phyloP scores from a whole-genome alignment of 2,113 vertebrate species.

The Sialia sialis region DNA sequence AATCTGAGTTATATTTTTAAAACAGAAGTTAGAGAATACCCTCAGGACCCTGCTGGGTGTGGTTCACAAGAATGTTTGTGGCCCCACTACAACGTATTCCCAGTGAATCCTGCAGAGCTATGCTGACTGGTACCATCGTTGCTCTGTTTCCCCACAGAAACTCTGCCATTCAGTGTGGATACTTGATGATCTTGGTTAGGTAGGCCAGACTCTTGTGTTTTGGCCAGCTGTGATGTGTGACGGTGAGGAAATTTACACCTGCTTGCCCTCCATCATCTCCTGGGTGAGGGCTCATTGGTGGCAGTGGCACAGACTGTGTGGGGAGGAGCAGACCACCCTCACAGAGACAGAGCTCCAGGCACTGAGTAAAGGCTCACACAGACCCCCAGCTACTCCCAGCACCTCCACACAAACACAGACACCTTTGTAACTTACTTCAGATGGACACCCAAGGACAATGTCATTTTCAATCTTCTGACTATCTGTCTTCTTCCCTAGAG shows the following conservation, averaged over 20 bases:
- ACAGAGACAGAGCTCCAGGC: neutral
- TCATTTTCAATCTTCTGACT: neutral
- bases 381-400: neutral
- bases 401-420: neutral
- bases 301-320: neutral
- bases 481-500: slow-evolving; percentile 62
- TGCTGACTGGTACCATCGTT: neutral
- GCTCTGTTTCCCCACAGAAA: neutral
- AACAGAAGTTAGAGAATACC: neutral
- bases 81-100: neutral
- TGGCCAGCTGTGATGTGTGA: neutral
- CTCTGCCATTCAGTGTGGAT: neutral
- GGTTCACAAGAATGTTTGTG: neutral
- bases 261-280: neutral
- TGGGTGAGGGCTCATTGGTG: accelerated
- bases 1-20: neutral
- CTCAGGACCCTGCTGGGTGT: neutral
- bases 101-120: neutral
- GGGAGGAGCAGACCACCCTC: neutral
- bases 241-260: neutral
- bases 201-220: neutral
- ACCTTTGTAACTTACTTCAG: slow-evolving; percentile 34
- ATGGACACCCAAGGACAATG: slow-evolving; percentile 63
- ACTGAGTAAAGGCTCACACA: neutral
- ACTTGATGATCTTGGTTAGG: neutral